Conservation (phyloP, 2,888 invertebrate species). For the Carterocephalus palaemon region DNA sequence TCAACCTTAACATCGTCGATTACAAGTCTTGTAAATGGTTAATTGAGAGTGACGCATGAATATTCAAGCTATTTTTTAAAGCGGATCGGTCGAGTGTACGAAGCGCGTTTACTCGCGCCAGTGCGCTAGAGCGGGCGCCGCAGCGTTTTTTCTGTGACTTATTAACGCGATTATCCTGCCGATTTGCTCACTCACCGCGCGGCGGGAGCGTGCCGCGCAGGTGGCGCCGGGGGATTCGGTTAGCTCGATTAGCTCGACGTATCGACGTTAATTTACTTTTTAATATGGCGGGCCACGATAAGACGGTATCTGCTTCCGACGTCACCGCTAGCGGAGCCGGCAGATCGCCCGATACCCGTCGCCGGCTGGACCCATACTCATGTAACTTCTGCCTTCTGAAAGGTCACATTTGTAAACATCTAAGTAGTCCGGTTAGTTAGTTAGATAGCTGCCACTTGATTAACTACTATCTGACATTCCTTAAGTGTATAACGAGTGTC, state of each 20-base stretch:
- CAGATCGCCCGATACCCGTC: conserved; percentile 21
- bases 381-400: conserved; percentile 3
- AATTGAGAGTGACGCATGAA: background rate
- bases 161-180: conserved; percentile 21
- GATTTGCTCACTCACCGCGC: conserved; percentile 14
- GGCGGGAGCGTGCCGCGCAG: conserved; percentile 17
- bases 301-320: conserved; percentile 34
- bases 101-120: conserved; percentile 14
- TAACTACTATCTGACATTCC: too few species aligned
- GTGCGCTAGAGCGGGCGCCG: conserved; percentile 11
- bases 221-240: conserved; percentile 17
- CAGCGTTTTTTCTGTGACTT: conserved; percentile 16
- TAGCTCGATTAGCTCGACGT: conserved; percentile 19
- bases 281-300: conserved; percentile 34
- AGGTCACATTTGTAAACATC: too few species aligned
- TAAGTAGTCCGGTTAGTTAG: background rate
- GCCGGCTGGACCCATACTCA: conserved; percentile 7
- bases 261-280: conserved; percentile 35
- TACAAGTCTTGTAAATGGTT: background rate
- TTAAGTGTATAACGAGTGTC: too few species aligned
- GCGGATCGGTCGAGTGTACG: background rate
- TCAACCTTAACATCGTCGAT: too few species aligned
- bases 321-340: conserved; percentile 34
- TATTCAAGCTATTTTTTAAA: background rate
- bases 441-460: too few species aligned